Evolutionary conservation across 2,797 vertebrate species (phyloP), one percentile per base, ranked within the genome.

Genomic region (Gobio occitaniae): DNA sequence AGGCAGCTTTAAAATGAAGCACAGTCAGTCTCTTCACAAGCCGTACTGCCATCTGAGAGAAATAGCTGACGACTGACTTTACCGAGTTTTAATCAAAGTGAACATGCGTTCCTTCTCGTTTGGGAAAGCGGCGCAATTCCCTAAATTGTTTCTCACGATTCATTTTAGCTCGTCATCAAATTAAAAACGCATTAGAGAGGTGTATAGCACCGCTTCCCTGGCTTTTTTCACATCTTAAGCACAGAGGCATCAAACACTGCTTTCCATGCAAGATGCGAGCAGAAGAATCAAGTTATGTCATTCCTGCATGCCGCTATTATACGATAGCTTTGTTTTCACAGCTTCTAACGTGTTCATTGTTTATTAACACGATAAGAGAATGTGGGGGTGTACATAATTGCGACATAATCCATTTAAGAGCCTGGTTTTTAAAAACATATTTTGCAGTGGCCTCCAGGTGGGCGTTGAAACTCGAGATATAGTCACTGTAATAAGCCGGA

Each of bases 21-120:
- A 84, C 84, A 88, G 78, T 41, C 52, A 65, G 82, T 85, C 75
- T 82, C 63, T 74, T 70, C 78, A 59, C 72, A 79, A 90, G 86
- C 82, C 72, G 71, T 82, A 84, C 79, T 38, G 88, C 86, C 47
- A 71, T 79, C 76, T 5, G 48, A 79, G 50, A 3, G 69, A 89
- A 91, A 92, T 66, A 78, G 91, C 93, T 92, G 91, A 92, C 89
- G 90, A 75, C 48, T 78, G 76, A 44, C 25, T 76, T 87, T 77
- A 84, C 80, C 44, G n/a, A 88, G 32, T 87, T 92, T 85, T 91
- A 91, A 93, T 94, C 93, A 92, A 90, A 91, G 91, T 84, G 87
- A 89, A 90, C 90, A 77, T 61, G 83, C 85, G 90, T 93, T 92
- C 86, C 87, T 85, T 90, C 90, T 87, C 44, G 83, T 92, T 85